Conservation (phyloP, 2,888 invertebrate species). For the Eilema depressum region DNA sequence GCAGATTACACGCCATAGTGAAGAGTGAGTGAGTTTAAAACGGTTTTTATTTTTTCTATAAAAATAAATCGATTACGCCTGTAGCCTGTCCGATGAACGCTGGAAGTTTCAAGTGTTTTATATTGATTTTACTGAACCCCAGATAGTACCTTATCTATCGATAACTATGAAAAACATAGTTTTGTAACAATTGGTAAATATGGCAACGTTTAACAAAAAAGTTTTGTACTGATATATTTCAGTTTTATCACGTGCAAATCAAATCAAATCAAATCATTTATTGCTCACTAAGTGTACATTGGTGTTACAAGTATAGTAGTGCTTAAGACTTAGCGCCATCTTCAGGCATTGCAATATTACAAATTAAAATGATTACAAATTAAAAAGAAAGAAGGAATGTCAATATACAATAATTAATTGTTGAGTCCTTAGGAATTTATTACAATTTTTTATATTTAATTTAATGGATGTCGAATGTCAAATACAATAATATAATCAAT, state of each 20-base stretch:
- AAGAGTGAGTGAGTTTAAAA: not conserved
- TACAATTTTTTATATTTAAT: too few relatives aligned
- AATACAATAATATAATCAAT: too few relatives aligned
- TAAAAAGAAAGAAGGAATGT: too few relatives aligned
- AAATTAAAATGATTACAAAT: too few relatives aligned
- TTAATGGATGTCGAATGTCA: too few relatives aligned
- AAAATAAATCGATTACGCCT: slow-evolving; percentile 17
- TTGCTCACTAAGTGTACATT: too few relatives aligned
- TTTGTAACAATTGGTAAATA: slow-evolving; percentile 3
- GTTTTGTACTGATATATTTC: not conserved
- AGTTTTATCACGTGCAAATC: not conserved
- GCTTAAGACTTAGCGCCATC: too few relatives aligned
- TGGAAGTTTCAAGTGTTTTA: slow-evolving; percentile 57
- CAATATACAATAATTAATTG: too few relatives aligned
- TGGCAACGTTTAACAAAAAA: not conserved
- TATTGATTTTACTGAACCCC: slow-evolving; percentile 62
- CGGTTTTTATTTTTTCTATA: not conserved
- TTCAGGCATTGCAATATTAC: too few relatives aligned
- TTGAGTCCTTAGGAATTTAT: too few relatives aligned
- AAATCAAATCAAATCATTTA: too few relatives aligned
- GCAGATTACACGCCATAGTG: not conserved
- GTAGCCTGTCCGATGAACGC: slow-evolving; percentile 30
- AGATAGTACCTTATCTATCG: slow-evolving; percentile 45
- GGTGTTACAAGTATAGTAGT: too few relatives aligned
- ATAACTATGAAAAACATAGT: slow-evolving; percentile 32